A percentile compares a stretch with the other conserved stretches of the same genome.
These are phyloP conservation scores for Pharmacophagus antenor DNA, from an alignment of 2,888 invertebrate species.

Conservation along the genomic window DNA sequence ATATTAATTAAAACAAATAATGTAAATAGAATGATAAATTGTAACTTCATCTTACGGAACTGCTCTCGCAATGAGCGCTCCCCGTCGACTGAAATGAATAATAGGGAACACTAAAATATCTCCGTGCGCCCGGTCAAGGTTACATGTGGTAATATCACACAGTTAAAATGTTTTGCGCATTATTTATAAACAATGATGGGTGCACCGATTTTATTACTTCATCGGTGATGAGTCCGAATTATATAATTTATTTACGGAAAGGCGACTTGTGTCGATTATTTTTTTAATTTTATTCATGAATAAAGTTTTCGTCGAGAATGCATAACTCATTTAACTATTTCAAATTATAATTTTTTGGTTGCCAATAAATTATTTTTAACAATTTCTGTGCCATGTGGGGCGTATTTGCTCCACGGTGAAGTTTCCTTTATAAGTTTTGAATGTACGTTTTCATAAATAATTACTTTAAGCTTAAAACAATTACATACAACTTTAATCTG, in stretches of 20 bases:
- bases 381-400: too few species aligned
- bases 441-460: too few species aligned
- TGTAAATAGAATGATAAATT: slow-evolving; percentile 46
- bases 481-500: too few species aligned
- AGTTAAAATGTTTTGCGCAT: slow-evolving; percentile 16
- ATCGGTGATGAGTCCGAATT: slow-evolving; percentile 4
- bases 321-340: too few species aligned
- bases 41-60: slow-evolving; percentile 52
- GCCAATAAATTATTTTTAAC: too few species aligned
- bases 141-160: slow-evolving; percentile 5
- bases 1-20: slow-evolving; percentile 46
- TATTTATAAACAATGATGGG: slow-evolving; percentile 28
- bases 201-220: slow-evolving; percentile 10
- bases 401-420: too few species aligned
- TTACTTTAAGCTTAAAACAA: too few species aligned
- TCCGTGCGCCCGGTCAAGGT: slow-evolving; percentile 57
- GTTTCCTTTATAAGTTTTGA: too few species aligned
- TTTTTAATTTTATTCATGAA: too few species aligned
- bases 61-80: slow-evolving; percentile 35
- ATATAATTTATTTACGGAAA: background rate
- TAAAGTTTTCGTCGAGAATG: too few species aligned
- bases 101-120: slow-evolving; percentile 50
- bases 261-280: background rate
- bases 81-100: slow-evolving; percentile 48
- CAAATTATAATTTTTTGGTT: too few species aligned